Conservation (phyloP, 1,140 invertebrate species). For the fruit fly (Drosophila melanogaster) region Release_6_plus_ISO1_MT NT_037436.4:6672501-6673000, state of each 20-base stretch:
- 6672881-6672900: constrained; percentile 32
- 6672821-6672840: constrained; percentile 71
- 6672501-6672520: constrained; percentile 32
- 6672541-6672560: constrained; percentile 42
- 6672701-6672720: constrained; percentile 13
- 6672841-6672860: constrained; percentile 58
- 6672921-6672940: constrained; percentile 63
- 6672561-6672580: constrained; percentile 34
- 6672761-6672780: constrained; percentile 62
- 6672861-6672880: constrained; percentile 18
- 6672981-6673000: neutral
- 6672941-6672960: constrained; percentile 37
- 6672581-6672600: constrained; percentile 75
- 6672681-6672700: neutral
- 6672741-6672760: constrained; percentile 70
- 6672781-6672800: constrained; percentile 80
- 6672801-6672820: constrained; percentile 66
- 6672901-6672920: constrained; percentile 41
- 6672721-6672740: constrained; percentile 59
- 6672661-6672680: neutral
- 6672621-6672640: constrained; percentile 52
- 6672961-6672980: constrained; percentile 21
- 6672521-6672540: constrained; percentile 72
- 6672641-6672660: neutral
- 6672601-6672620: constrained; percentile 75